Evolutionary conservation across 2,113 vertebrate genomes (phyloP), one percentile per base, ranked within the genome.

Genomic region (Puffinus mauretanicus): DNA sequence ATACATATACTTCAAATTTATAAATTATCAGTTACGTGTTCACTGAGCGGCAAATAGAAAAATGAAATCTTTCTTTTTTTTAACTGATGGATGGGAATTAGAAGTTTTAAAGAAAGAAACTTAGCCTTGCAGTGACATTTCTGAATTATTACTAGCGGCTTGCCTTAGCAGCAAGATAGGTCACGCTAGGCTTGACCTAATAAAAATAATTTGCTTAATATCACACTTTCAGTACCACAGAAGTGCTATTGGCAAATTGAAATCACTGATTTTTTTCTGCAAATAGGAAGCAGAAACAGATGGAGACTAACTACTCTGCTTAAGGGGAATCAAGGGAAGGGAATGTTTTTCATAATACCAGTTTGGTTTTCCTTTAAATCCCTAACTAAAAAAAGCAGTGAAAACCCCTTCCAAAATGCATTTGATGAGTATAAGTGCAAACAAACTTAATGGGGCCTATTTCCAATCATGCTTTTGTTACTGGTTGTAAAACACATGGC

Each of bases 401-500:
- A 52, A 84, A 89, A 16, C 19, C 38, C 62, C 38, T 93, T 88
- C 91, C 86, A 51, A 82, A 91, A 65, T 9, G 52, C 58, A 62
- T n/a, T 57, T 1, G 20, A 82, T 64, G 82, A 95, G 47, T 71
- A 9, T 24, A 82, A 88, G 73, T 9, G 16, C 73, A 69, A 79
- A 87, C 47, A 91, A 84, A 78, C 46, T 78, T 21, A 69, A 73
- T 6, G 82, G 75, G 67, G 30, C 82, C 91, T 46, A 51, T 83
- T 95, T 73, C 69, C 78, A 84, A 62, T 42, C 38, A 26, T 15
- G 62, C 71, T 83, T 94, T 93, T 80, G 86, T 93, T 83, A 20
- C 49, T 54, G 70, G 75, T 12, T 82, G 46, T 89, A 82, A 90
- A 96, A 87, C 57, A 89, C 88, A 86, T 16, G 73, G 94, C 81